phyloP scores from a whole-genome alignment of 2,888 invertebrate species.

The Temnothorax ravouxi region DNA sequence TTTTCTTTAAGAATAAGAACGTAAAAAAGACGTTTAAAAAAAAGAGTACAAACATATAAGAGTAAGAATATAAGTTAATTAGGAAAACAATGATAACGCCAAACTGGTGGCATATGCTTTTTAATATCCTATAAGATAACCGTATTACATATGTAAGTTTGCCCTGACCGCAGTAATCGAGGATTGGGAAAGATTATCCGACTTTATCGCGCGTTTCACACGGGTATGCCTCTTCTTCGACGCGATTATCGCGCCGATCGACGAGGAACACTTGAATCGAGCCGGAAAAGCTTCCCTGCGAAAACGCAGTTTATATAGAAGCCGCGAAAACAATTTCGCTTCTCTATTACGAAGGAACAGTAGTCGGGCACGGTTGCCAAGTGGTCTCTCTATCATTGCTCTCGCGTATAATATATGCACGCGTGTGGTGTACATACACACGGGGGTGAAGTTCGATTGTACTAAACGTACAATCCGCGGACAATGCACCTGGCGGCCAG shows the following conservation, averaged over 20 bases:
- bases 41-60: not conserved
- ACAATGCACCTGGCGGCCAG: slow-evolving; percentile 82
- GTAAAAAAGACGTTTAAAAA: not conserved
- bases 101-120: not conserved
- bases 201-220: slow-evolving; percentile 11
- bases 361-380: slow-evolving; percentile 72
- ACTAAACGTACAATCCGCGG: slow-evolving; percentile 75
- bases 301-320: slow-evolving; percentile 51
- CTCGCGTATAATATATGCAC: slow-evolving; percentile 75
- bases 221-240: not conserved
- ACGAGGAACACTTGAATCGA: slow-evolving; percentile 28
- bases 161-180: not conserved
- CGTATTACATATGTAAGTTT: not conserved
- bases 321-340: slow-evolving; percentile 73
- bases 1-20: not conserved
- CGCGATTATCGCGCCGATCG: slow-evolving; percentile 21
- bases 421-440: slow-evolving; percentile 55
- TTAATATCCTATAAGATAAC: not conserved
- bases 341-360: slow-evolving; percentile 68
- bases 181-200: not conserved
- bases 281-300: slow-evolving; percentile 48
- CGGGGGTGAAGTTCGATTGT: slow-evolving; percentile 77
- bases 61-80: not conserved
- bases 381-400: slow-evolving; percentile 75
- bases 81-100: not conserved